Percentiles rank a stretch among this genome's conserved stretches.
Conservation (phyloP, 1,140 invertebrate species). For the Probaryconus sp. region DNA sequence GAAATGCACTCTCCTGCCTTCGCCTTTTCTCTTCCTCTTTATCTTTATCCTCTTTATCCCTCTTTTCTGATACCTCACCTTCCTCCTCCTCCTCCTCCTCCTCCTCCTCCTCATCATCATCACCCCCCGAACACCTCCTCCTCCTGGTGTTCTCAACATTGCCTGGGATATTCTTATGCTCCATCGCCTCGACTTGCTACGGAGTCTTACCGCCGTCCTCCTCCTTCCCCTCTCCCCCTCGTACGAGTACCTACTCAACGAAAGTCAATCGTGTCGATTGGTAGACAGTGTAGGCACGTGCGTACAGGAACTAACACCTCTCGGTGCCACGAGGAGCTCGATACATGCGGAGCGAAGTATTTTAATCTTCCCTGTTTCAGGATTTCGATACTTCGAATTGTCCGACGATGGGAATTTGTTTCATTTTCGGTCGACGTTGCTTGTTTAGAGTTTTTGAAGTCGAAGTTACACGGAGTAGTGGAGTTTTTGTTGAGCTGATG, state of each 20-base stretch:
- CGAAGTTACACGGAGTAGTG: no score
- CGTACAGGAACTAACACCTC: constrained; percentile 25
- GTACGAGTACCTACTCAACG: constrained; percentile 37
- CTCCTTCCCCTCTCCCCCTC: background rate
- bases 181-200: background rate
- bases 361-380: constrained; percentile 26
- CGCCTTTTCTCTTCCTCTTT: constrained; percentile 34
- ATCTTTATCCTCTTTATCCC: constrained; percentile 21
- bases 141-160: background rate
- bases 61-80: background rate
- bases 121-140: constrained; percentile 1
- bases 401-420: constrained; percentile 1
- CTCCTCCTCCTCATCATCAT: background rate
- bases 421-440: no score
- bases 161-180: constrained; percentile 17
- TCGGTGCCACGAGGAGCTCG: constrained; percentile 5
- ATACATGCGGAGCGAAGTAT: constrained; percentile 3
- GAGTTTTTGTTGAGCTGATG: no score
- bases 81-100: background rate
- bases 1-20: constrained; percentile 63
- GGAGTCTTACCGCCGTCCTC: no score
- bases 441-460: no score
- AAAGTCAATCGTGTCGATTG: constrained; percentile 58
- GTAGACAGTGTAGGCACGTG: constrained; percentile 48
- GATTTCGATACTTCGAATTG: background rate